Percentiles rank a stretch among this genome's conserved stretches.
Conservation (phyloP, 2,113 vertebrate species). For the Vombatus ursinus region DNA sequence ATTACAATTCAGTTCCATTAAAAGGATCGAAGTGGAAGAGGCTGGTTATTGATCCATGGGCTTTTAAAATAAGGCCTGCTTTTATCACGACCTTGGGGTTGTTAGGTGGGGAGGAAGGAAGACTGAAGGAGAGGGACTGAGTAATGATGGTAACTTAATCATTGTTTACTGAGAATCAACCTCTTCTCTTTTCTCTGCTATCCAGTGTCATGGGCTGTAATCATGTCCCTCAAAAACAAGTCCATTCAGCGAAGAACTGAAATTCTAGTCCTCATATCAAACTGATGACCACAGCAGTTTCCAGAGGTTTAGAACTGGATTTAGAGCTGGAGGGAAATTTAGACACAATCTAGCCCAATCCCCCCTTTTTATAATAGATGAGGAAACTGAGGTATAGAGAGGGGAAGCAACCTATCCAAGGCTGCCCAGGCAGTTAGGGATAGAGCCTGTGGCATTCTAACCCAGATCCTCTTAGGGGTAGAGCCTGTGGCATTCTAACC, state of each 20-base stretch:
- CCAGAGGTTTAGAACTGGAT: background rate
- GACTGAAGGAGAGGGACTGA: background rate
- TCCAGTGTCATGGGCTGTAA: background rate
- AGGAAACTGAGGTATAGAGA: background rate
- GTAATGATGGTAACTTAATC: background rate
- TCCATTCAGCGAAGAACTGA: background rate
- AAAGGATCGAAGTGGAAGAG: background rate
- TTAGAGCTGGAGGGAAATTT: background rate
- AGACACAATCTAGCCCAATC: background rate
- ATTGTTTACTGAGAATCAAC: conserved; percentile 6
- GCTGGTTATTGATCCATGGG: background rate
- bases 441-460: too few species aligned
- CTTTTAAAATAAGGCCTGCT: background rate
- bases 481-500: too few species aligned
- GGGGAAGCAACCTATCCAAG: background rate
- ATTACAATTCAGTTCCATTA: background rate
- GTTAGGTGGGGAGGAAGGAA: background rate
- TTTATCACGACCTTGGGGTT: background rate
- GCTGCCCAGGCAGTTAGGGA: background rate
- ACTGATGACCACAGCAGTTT: background rate
- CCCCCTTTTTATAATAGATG: background rate
- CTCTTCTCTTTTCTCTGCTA: conserved; percentile 7
- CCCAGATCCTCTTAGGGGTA: background rate
- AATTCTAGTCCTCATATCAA: background rate
- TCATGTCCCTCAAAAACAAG: background rate